Percentiles rank a stretch among this genome's conserved stretches.
These are phyloP conservation scores for Euleptes europaea DNA, from an alignment of 2,113 vertebrate genomes.

Conservation along the genomic window DNA sequence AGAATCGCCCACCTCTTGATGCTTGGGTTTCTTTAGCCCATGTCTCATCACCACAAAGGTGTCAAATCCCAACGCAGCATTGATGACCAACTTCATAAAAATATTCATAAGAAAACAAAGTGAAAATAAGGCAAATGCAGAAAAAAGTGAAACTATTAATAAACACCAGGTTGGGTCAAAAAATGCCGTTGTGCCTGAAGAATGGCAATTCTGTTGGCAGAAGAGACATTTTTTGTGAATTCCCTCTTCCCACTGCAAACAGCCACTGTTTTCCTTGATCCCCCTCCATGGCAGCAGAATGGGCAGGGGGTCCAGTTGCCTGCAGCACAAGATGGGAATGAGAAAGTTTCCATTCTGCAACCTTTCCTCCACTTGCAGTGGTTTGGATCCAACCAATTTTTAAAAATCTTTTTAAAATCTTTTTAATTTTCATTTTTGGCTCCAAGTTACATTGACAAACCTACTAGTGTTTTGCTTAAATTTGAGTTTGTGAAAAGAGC, in stretches of 20 bases:
- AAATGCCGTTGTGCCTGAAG: too few species aligned
- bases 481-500: neutral
- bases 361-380: neutral
- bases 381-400: neutral
- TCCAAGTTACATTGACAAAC: neutral
- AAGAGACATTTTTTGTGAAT: too few species aligned
- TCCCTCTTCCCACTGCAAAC: neutral
- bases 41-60: conserved; percentile 99
- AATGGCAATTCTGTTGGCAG: too few species aligned
- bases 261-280: neutral
- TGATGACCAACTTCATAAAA: conserved; percentile 86
- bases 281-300: neutral
- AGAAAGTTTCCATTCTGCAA: neutral
- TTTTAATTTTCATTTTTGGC: neutral
- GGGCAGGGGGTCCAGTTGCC: too few species aligned
- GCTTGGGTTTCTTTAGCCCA: conserved; percentile 87
- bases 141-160: neutral
- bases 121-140: conserved; percentile 13
- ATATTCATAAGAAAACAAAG: conserved; percentile 37
- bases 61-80: conserved; percentile 95
- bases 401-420: too few species aligned
- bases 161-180: neutral
- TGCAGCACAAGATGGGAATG: neutral
- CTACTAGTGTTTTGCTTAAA: neutral
- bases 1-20: conserved; percentile 64